These are phyloP conservation scores for Lampropteryx suffumata DNA, from an alignment of 2,888 invertebrate species.

Conservation along the genomic window DNA sequence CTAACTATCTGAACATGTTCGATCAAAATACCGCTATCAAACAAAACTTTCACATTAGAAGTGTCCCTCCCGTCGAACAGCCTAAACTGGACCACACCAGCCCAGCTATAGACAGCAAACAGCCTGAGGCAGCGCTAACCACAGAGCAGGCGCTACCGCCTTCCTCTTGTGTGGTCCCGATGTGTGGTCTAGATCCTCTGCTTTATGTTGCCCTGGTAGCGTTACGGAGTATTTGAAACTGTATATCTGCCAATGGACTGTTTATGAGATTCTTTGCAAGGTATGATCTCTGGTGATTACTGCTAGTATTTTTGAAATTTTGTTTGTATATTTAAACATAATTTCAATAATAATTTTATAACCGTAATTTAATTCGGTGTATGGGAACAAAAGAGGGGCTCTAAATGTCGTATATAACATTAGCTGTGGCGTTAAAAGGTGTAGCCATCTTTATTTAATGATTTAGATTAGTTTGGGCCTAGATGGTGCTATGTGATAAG, in stretches of 20 bases:
- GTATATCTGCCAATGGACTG: neutral
- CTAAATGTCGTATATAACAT: too few species aligned
- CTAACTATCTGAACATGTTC: too few species aligned
- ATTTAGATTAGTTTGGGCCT: too few species aligned
- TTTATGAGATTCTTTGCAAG: too few species aligned
- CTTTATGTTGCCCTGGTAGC: conserved; percentile 27
- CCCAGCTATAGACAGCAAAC: conserved; percentile 21
- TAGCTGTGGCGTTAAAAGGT: too few species aligned
- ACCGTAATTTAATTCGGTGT: too few species aligned
- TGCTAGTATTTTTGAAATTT: too few species aligned
- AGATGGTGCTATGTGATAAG: too few species aligned
- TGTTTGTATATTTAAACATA: too few species aligned
- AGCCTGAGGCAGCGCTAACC: conserved; percentile 40
- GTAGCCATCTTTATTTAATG: too few species aligned
- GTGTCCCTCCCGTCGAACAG: neutral
- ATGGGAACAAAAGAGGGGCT: too few species aligned
- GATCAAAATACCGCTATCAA: neutral
- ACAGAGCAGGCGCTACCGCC: conserved; percentile 54
- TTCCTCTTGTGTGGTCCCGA: conserved; percentile 62
- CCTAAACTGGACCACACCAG: conserved; percentile 9
- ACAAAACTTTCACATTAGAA: conserved; percentile 2
- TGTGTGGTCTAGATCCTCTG: conserved; percentile 41
- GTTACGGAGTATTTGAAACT: neutral
- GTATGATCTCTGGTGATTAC: neutral
- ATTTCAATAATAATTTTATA: too few species aligned